These are phyloP conservation scores for Phylloscopus trochiloides DNA, from an alignment of 2,113 vertebrate genomes.

Conservation along the genomic window DNA sequence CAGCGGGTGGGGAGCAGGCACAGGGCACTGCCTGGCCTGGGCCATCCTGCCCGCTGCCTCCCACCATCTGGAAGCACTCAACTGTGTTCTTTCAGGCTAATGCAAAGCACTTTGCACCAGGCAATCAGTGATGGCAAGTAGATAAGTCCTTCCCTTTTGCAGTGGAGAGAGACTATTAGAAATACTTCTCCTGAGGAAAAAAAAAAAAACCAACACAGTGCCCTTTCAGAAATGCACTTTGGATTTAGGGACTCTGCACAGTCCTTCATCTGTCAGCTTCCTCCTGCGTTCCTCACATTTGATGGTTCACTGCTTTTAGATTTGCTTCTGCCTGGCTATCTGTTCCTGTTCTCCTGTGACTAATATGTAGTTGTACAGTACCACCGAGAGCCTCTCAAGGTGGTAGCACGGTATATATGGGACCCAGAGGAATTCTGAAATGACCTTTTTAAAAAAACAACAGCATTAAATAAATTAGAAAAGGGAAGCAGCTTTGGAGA, in stretches of 20 bases:
- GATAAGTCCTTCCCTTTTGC: neutral
- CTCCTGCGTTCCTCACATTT: neutral
- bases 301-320: slow-evolving; percentile 48
- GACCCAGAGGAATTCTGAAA: slow-evolving; percentile 36
- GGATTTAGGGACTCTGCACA: slow-evolving; percentile 32
- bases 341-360: neutral
- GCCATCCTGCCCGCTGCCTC: neutral
- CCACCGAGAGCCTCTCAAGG: slow-evolving; percentile 9
- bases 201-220: neutral
- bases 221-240: neutral
- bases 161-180: neutral
- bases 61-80: neutral
- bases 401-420: neutral
- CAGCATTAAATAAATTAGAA: slow-evolving; percentile 12
- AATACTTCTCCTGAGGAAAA: neutral
- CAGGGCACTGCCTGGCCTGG: fast-evolving
- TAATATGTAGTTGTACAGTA: neutral
- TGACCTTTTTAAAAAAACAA: neutral
- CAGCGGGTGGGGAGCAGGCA: neutral
- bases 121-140: neutral
- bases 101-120: neutral
- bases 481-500: neutral
- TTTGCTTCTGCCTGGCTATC: slow-evolving; percentile 46
- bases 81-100: neutral
- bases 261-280: slow-evolving; percentile 56